Evolutionary conservation across 1,140 invertebrate species (phyloP), one percentile per base, ranked within the genome.

Genomic region (Euura saliciscinereae): DNA sequence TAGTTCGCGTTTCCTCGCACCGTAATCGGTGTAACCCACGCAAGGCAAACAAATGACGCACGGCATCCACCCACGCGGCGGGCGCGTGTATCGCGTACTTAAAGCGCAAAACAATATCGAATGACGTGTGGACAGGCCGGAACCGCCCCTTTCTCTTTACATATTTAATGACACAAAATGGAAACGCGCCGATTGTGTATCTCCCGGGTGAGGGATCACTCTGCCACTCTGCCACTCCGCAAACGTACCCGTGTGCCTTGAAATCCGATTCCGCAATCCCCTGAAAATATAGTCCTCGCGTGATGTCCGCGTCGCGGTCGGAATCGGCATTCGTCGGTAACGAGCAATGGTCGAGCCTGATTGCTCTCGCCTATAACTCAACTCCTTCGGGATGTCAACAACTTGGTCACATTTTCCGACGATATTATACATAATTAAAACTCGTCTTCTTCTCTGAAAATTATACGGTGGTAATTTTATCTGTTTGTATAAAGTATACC

Each of bases 111-210:
- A 59, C 51, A 59, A 59, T 59, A 59, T 59, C 51, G 51, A 59
- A 59, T 59, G 51, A 59, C 51, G 51, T 59, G 51, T 59, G 6
- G 51, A 59, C 51, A 59, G 51, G 13, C 51, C 51, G 51, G 51
- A 59, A 59, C 51, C 51, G 51, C 51, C 51, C 51, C 51, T 59
- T 59, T 59, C 51, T 59, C 51, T 59, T 59, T 59, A 59, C 51
- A 59, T 59, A 59, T 59, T 59, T 59, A 59, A 59, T 59, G 51
- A 59, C 51, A 59, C 51, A 59, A 59, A n/a, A 59, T 59, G 51
- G 51, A 59, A 59, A 59, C 51, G 6, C 28, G 28, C 28, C 28
- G 28, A 28, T 28, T 28, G 28, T 28, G 28, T 28, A 28, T 28
- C 28, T 28, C 28, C 51, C 51, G 51, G 3, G 51, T n/a, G 46